These are phyloP conservation scores for Pardalotus punctatus DNA, from an alignment of 2,113 vertebrate species.

Conservation along the genomic window DNA sequence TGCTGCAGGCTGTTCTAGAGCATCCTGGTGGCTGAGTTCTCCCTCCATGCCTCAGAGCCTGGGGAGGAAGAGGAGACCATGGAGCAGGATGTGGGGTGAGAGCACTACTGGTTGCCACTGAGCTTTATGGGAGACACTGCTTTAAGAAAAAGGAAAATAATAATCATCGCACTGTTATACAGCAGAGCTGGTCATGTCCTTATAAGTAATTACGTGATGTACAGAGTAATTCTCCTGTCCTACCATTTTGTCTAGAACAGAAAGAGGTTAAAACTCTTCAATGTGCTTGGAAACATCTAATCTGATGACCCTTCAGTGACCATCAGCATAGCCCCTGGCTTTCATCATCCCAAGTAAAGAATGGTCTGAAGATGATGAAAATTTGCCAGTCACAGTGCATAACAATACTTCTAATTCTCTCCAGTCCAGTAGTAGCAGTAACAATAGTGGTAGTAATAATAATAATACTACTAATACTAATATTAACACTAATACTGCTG, in stretches of 20 bases:
- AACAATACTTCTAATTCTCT: neutral
- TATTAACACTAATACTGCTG: neutral
- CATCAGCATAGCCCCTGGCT: neutral
- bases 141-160: neutral
- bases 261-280: neutral
- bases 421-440: neutral
- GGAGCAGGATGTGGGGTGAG: neutral
- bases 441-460: rapidly evolving
- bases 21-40: neutral
- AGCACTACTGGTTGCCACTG: neutral
- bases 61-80: neutral
- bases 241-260: neutral
- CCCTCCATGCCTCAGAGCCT: neutral
- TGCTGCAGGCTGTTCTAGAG: neutral
- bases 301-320: neutral
- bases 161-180: neutral
- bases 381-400: neutral
- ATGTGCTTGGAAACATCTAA: neutral
- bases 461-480: neutral
- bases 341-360: neutral
- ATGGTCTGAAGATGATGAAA: neutral
- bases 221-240: neutral
- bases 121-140: neutral
- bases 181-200: neutral
- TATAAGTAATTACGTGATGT: neutral